Conservation (phyloP, 2,113 vertebrate species). For the Bungarus multicinctus region DNA sequence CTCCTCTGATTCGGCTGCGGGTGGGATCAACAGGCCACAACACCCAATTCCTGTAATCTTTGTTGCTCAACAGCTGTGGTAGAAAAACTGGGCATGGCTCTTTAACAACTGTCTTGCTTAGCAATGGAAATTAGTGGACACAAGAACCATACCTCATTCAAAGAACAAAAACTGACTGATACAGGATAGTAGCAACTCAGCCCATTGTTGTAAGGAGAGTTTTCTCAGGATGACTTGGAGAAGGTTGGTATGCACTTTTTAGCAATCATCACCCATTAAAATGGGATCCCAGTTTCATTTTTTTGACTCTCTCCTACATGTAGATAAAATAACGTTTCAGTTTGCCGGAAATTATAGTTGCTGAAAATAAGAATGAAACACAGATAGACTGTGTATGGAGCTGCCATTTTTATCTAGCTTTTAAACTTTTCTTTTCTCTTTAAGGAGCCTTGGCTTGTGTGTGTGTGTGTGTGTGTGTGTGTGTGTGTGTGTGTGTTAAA, state of each 20-base stretch:
- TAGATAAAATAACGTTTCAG: not conserved
- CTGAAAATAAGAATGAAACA: not conserved
- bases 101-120: not conserved
- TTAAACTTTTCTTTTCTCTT: not conserved
- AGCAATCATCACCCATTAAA: not conserved
- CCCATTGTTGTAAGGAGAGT: not conserved
- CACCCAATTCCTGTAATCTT: not conserved
- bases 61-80: not conserved
- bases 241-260: too few species aligned
- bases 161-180: not conserved
- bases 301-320: not conserved
- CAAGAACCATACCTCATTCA: not conserved
- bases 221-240: not conserved
- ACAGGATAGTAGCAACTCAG: not conserved
- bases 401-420: conserved; percentile 29
- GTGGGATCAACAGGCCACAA: too few species aligned
- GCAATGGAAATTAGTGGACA: not conserved
- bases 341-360: not conserved
- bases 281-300: not conserved
- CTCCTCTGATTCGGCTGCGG: too few species aligned
- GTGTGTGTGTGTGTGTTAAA: conserved; percentile 58
- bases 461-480: conserved; percentile 39
- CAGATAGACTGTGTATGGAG: conserved; percentile 41
- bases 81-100: not conserved
- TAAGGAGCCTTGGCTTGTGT: conserved; percentile 18